Base-by-base conservation (phyloP, 1,140 invertebrate genomes). In the Argopecten irradians region DNA sequence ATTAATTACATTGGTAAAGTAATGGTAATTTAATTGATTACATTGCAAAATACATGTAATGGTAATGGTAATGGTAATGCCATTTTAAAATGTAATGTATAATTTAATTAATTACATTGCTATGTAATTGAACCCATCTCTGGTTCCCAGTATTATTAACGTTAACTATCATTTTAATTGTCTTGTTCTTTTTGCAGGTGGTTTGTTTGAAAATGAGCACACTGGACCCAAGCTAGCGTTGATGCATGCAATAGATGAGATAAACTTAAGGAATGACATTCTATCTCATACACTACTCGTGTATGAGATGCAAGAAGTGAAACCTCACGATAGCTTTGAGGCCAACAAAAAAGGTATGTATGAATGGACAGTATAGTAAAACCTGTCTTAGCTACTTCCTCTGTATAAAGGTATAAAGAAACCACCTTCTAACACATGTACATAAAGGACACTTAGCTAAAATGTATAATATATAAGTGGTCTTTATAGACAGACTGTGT, bases 351-450 rank as follows among this genome's bases (percentile, higher is more conserved):
- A 91, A 92, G 92, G 91, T 93, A 90, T 83, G 86, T 88, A 39
- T n/a, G n/a, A n/a, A 22, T 33, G 83, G 33, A 2, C 22, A 9
- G 93, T 97, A 22, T 97, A 97, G 9, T 96, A 96, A 0, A 98
- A 97, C 97, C 94, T 97, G 8, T 96, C 96, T 86, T 96, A 97
- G 90, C 96, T 97, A 90, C 96, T 96, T 87, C 96, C 97, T 0
- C 96, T 97, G 46, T 97, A 97, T 91, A n/a, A n/a, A n/a, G n/a
- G n/a, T n/a, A n/a, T n/a, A 96, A 96, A n/a, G 96, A 96, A 92
- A 98, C 97, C 93, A 91, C 98, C 0, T 98, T 98, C 88, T 91
- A 94, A 28, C 89, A 94, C 86, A 93, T 92, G 85, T 91, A 89
- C 28, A 86, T 85, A 39, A 85, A 33, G 82, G 33, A 88, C 43